Conservation (phyloP, 1,140 invertebrate genomes). For the Pseudobourletiella spinata region DNA sequence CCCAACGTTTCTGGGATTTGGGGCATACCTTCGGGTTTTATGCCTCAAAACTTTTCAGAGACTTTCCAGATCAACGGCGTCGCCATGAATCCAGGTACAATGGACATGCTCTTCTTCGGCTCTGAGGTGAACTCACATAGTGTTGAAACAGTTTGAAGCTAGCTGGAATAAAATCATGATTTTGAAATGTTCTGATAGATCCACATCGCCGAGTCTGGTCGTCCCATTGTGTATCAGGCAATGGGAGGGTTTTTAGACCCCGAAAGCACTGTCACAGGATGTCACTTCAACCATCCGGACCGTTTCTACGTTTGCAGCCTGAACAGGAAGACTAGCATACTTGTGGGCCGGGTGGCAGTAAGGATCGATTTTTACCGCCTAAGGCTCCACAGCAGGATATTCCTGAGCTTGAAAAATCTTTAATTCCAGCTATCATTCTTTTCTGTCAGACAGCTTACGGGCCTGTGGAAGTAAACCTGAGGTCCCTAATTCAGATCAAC, state of each 20-base stretch:
- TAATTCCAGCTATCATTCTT: too few species aligned
- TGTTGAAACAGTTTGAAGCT: too few species aligned
- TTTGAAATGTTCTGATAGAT: too few species aligned
- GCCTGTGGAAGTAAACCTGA: slow-evolving; percentile 4
- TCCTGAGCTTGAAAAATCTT: neutral
- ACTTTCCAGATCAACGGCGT: slow-evolving; percentile 1
- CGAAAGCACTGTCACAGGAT: neutral
- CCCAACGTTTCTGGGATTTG: neutral
- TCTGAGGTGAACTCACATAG: slow-evolving; percentile 2
- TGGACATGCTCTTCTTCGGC: slow-evolving; percentile 10
- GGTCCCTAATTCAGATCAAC: neutral
- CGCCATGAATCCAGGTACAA: neutral
- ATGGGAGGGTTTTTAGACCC: neutral
- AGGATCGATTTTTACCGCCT: too few species aligned
- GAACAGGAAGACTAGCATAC: neutral
- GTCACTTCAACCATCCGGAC: slow-evolving; percentile 20
- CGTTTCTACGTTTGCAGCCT: slow-evolving; percentile 4
- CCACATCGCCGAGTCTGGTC: slow-evolving; percentile 4
- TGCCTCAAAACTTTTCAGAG: neutral
- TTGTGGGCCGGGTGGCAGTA: slow-evolving; percentile 11
- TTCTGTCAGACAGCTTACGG: slow-evolving; percentile 5
- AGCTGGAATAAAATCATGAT: too few species aligned
- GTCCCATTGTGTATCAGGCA: slow-evolving; percentile 1
- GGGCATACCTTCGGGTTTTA: neutral
- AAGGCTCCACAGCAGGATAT: neutral